A percentile compares a stretch with the other conserved stretches of the same genome.
phyloP scores from a whole-genome alignment of 2,797 vertebrate genomes.

The Poeciliopsis presidionis region DNA sequence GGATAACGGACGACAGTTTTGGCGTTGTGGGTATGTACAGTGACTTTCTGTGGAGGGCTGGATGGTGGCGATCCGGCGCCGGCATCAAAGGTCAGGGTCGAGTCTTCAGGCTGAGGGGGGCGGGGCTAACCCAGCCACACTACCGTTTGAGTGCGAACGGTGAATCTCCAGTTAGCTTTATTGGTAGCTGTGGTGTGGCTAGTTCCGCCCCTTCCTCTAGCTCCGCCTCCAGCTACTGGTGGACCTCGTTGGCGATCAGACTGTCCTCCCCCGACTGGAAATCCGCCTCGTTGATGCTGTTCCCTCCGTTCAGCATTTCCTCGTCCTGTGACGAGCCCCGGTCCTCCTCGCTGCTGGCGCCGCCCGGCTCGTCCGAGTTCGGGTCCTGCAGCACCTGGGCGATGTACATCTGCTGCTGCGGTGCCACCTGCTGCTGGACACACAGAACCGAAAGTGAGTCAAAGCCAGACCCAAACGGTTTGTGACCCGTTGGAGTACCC shows the following conservation, averaged over 20 bases:
- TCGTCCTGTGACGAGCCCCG: constrained; percentile 90
- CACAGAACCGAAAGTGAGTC: not conserved
- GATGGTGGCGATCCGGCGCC: constrained; percentile 53
- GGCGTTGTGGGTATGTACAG: constrained; percentile 67
- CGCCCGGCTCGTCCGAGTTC: constrained; percentile 83
- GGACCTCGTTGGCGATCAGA: constrained; percentile 98
- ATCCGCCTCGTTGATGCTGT: constrained; percentile 92
- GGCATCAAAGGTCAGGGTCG: constrained; percentile 62
- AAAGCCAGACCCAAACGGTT: not conserved
- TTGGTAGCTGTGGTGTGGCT: constrained; percentile 18
- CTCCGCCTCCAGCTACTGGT: constrained; percentile 81
- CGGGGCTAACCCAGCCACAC: constrained; percentile 41
- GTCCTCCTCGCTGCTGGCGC: constrained; percentile 84
- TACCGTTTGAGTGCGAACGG: constrained; percentile 24
- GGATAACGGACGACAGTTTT: constrained; percentile 34
- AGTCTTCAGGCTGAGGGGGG: constrained; percentile 59
- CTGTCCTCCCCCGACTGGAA: constrained; percentile 99
- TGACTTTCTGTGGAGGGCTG: constrained; percentile 42
- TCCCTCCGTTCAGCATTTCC: constrained; percentile 87
- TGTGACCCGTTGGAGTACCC: not conserved
- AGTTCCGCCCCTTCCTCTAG: constrained; percentile 52
- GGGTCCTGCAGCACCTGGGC: constrained; percentile 97
- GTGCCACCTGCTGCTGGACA: constrained; percentile 39
- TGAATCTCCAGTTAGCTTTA: constrained; percentile 36
- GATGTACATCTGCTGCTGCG: constrained; percentile 91